Percentiles rank a stretch among this genome's conserved stretches.
Conservation (phyloP, 1,140 invertebrate species). For the Caenorhabditis brenneri region DNA sequence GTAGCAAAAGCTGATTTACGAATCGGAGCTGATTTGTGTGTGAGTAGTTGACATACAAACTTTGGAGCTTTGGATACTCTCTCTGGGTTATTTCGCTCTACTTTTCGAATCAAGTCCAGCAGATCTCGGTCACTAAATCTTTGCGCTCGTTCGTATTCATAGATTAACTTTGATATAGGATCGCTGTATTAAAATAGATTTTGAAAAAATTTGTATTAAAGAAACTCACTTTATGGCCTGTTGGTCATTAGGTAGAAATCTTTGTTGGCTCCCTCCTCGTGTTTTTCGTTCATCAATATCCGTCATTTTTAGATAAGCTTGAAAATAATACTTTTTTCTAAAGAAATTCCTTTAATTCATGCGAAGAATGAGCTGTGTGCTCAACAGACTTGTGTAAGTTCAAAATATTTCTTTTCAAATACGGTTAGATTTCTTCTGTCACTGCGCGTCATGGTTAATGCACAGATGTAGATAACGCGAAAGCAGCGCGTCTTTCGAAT, state of each 20-base stretch:
- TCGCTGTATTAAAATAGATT: neutral
- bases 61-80: neutral
- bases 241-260: neutral
- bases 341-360: too few relatives aligned
- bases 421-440: neutral
- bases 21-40: neutral
- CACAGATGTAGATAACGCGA: too few relatives aligned
- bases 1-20: neutral
- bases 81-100: neutral
- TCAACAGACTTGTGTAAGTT: too few relatives aligned
- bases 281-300: neutral
- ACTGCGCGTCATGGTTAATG: neutral
- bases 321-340: neutral
- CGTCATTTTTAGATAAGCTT: neutral
- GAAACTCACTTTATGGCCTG: neutral
- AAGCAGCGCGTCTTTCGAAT: too few relatives aligned
- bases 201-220: neutral
- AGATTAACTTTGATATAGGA: constrained; percentile 1
- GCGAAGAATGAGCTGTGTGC: too few relatives aligned
- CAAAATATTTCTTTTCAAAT: too few relatives aligned
- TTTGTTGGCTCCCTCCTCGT: neutral
- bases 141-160: neutral
- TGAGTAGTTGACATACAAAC: neutral
- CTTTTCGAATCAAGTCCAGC: neutral
- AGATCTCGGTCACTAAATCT: neutral